Base-by-base conservation (phyloP, 2,888 invertebrate species). In the Imbricaverruca yamaguchii region DNA sequence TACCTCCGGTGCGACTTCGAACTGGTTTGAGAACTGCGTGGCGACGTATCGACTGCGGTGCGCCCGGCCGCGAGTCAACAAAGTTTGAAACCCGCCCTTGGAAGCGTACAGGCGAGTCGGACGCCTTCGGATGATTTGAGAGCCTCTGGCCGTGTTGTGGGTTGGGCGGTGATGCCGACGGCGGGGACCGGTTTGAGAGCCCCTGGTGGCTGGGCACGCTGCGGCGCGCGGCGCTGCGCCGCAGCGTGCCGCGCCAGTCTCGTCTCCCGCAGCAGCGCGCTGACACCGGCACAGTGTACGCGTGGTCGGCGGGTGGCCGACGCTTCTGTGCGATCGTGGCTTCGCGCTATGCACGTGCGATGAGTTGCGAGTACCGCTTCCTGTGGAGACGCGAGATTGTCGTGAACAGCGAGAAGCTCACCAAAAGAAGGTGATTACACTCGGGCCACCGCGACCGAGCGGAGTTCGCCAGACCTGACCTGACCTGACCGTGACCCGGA, bases 341-440 rank as follows among this genome's bases (percentile, higher is more conserved):
- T 0, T 10, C 21, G 11, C 55, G 55, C 53, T 21, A 74, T 74
- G 74, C 53, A 3, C 4, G 53, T 53, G 55, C 18, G 21, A 74
- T 74, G 74, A 74, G 55, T 21, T 53, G 23, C 55, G 74, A 55
- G 21, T 74, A 74, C 21, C 53, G 74, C 15, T 74, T 53, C 55
- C 55, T 74, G 74, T 74, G 74, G 74, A 74, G 74, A 55, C 74
- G 74, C 21, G 74, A 74, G 55, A 74, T 74, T 13, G 74, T 74
- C 74, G 74, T 74, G 9, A 74, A 74, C 74, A 74, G 74, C 55
- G 74, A 74, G 74, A 74, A 74, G 10, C 55, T 74, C 18, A 74
- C 74, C 55, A 74, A 74, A 21, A 74, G 74, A 74, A 74, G 74
- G 74, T 74, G 59, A 59, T 39, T 39, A 1, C 39, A 39, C 4